phyloP scores from a whole-genome alignment of 1,140 invertebrate species.

The Psix sp. region DNA sequence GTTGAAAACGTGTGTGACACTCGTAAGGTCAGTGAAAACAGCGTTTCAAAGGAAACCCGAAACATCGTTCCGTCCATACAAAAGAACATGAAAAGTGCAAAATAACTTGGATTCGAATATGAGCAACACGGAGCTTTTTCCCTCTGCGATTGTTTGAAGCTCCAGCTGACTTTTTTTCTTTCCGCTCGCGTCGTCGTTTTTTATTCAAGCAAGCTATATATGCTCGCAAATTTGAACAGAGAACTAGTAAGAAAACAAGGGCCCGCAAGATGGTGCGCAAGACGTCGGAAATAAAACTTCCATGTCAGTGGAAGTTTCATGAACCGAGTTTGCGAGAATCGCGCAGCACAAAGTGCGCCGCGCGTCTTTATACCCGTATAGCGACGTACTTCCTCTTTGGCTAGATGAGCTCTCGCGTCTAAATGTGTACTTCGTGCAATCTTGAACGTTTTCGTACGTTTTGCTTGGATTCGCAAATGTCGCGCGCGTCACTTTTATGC shows the following conservation, averaged over 20 bases:
- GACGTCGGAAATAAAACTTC: constrained; percentile 54
- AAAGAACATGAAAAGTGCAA: constrained; percentile 25
- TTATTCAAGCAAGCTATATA: constrained; percentile 22
- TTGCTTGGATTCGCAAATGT: constrained; percentile 58
- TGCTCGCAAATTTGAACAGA: constrained; percentile 35
- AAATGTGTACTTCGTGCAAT: constrained; percentile 57
- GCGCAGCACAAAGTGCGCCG: constrained; percentile 34
- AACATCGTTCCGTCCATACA: constrained; percentile 26
- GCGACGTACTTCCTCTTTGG: constrained; percentile 49
- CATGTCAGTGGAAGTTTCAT: constrained; percentile 55
- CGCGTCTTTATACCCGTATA: constrained; percentile 50
- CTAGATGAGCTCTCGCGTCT: constrained; percentile 54
- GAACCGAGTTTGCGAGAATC: constrained; percentile 44
- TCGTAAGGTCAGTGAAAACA: constrained; percentile 17
- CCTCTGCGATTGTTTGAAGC: too few relatives aligned
- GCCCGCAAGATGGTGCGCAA: constrained; percentile 43
- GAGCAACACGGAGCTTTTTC: too few relatives aligned
- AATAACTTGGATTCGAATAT: constrained; percentile 19
- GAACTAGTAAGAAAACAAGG: constrained; percentile 23
- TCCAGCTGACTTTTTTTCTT: neutral
- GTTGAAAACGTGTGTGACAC: constrained; percentile 7
- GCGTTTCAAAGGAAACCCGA: constrained; percentile 20
- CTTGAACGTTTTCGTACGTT: constrained; percentile 58
- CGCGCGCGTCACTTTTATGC: constrained; percentile 56
- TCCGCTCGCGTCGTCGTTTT: constrained; percentile 11